Evolutionary conservation across 2,113 vertebrate genomes (phyloP), one percentile per base, ranked within the genome.

Genomic region (Myxocyprinus asiaticus): DNA sequence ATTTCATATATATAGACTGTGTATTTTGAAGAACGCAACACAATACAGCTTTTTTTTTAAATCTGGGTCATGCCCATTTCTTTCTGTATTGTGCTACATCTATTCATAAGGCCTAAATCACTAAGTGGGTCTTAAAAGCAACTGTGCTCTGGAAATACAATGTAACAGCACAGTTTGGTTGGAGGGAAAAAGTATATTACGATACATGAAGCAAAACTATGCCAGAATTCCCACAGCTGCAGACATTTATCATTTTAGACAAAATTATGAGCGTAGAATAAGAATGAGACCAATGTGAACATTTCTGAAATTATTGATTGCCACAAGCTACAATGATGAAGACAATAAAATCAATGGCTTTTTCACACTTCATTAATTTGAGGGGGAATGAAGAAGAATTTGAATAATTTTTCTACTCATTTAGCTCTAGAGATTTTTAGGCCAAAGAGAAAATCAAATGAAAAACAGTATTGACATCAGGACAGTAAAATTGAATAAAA

Each of bases 1-100:
- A 56, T n/a, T n/a, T n/a, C 1, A 10, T 0, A 56, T 6, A 48
- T 33, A 7, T 48, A 48, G 47, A 3, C 12, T 6, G 17, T 6
- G 2, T 10, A 33, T 48, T 62, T 61, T 48, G 17, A 63, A n/a
- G 17, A 59, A 50, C 10, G 22, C 6, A 7, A 10, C 59, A 44
- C 9, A 59, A 47, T 17, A 47, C 22, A 33, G 12, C 53, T 56
- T 44, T 4, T 33, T 33, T 71, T 71, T 71, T 10, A 59, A 59
- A 72, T 72, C 69, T 72, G 15, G 69, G 69, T 72, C 69, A 59
- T 59, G 53, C 55, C 17, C 15, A 59, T 72, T 59, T 72, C 69
- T 59, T 72, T 72, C 55, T 9, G 45, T 72, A 58, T 59, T 47
- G 69, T 72, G 53, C 3, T 55, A 17, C 53, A 15, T 58, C 55